These are phyloP conservation scores for Ceyx melanurus DNA, from an alignment of 2,113 vertebrate species.

Conservation along the genomic window DNA sequence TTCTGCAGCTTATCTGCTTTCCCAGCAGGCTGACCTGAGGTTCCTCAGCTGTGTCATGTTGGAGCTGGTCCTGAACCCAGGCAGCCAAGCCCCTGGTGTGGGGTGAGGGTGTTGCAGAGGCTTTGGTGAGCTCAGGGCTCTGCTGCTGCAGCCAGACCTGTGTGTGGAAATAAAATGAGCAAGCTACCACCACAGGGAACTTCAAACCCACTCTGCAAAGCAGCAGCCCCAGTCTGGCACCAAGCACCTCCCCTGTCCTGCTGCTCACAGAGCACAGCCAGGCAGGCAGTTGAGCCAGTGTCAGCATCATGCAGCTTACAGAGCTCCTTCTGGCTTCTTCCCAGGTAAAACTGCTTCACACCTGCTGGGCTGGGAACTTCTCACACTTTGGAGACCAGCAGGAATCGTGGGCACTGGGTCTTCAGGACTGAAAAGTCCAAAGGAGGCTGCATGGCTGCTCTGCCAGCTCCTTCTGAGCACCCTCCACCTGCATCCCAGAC, in stretches of 20 bases:
- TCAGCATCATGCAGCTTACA: neutral
- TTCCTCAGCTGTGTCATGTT: neutral
- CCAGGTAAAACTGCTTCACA: neutral
- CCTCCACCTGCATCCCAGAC: too few species aligned
- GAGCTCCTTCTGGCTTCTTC: neutral
- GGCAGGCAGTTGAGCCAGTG: neutral
- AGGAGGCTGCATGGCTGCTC: neutral
- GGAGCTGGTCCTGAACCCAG: neutral
- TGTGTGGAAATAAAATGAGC: neutral
- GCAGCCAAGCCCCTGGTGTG: neutral
- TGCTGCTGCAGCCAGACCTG: neutral
- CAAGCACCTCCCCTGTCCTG: neutral
- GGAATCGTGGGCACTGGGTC: neutral
- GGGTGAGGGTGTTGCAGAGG: neutral
- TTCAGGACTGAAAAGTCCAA: neutral
- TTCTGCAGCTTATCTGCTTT: neutral
- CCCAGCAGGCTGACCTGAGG: neutral
- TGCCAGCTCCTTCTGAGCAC: neutral
- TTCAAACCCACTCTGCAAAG: neutral
- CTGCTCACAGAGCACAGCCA: neutral
- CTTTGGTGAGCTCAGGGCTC: neutral
- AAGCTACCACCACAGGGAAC: rapidly evolving
- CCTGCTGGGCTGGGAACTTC: neutral
- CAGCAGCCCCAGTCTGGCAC: neutral
- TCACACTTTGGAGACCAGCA: neutral